A percentile compares a stretch with the other conserved stretches of the same genome.
Conservation (phyloP, 2,888 invertebrate species). For the Eledona agricola region DNA sequence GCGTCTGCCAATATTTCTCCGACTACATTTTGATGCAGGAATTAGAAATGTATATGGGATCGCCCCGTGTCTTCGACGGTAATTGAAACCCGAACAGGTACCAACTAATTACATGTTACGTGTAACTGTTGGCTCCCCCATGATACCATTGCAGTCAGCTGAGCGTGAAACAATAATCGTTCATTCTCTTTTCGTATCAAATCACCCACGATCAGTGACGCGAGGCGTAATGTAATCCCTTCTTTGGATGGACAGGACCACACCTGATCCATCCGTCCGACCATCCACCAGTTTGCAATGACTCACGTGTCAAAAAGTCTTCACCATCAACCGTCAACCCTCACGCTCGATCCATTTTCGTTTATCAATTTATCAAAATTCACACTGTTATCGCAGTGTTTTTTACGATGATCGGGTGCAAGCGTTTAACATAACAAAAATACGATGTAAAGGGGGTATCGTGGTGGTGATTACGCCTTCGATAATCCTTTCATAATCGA, state of each 20-base stretch:
- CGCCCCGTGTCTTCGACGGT: slow-evolving; percentile 26
- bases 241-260: slow-evolving; percentile 51
- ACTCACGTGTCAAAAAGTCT: slow-evolving; percentile 34
- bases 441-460: slow-evolving; percentile 46
- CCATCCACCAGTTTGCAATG: slow-evolving; percentile 25
- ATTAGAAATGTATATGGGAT: neutral
- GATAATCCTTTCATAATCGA: slow-evolving; percentile 62
- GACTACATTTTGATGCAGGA: neutral
- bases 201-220: slow-evolving; percentile 53
- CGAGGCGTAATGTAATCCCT: slow-evolving; percentile 55
- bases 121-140: slow-evolving; percentile 47
- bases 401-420: slow-evolving; percentile 52
- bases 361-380: slow-evolving; percentile 14
- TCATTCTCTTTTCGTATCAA: slow-evolving; percentile 53
- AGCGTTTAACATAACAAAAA: slow-evolving; percentile 60
- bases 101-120: slow-evolving; percentile 48
- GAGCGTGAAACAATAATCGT: slow-evolving; percentile 56
- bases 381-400: slow-evolving; percentile 37
- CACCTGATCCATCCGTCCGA: too few species aligned
- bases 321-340: slow-evolving; percentile 4
- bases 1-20: neutral
- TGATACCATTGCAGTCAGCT: slow-evolving; percentile 48
- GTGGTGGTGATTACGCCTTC: slow-evolving; percentile 50
- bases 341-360: too few species aligned
- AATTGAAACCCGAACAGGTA: slow-evolving; percentile 47